Evolutionary conservation across 2,113 vertebrate genomes (phyloP).

Genomic region (Colaptes auratus): DNA sequence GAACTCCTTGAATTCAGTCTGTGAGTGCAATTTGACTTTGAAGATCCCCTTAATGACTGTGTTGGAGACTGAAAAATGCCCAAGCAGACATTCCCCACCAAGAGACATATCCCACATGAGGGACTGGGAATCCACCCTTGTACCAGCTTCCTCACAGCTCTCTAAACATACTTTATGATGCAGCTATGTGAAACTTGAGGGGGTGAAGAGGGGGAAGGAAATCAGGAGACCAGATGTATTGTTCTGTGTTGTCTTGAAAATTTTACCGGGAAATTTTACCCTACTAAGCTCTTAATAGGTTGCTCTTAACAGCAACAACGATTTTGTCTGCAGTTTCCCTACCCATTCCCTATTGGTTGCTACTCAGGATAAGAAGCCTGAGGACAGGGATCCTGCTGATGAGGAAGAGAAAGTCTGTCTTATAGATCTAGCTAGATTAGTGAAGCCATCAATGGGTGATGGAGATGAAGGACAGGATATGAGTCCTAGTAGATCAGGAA

Average conservation of each 20-base stretch:
- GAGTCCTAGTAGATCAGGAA: too few species aligned
- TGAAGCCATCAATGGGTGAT: too few species aligned
- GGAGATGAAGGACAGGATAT: too few species aligned
- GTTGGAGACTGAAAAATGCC: not conserved
- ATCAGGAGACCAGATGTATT: not conserved
- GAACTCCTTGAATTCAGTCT: not conserved
- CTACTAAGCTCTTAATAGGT: not conserved
- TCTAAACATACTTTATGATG: not conserved
- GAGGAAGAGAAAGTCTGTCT: too few species aligned
- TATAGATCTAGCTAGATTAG: too few species aligned
- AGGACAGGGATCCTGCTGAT: too few species aligned
- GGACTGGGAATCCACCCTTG: not conserved
- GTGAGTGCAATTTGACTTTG: not conserved
- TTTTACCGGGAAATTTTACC: not conserved
- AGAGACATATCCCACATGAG: rapidly evolving
- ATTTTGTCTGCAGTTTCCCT: not conserved
- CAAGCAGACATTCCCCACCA: not conserved
- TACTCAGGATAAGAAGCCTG: too few species aligned
- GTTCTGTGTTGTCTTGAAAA: not conserved
- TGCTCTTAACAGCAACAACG: not conserved
- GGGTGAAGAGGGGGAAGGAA: not conserved
- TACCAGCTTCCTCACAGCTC: not conserved
- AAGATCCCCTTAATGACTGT: not conserved
- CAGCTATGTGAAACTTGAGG: not conserved
- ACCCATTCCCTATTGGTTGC: not conserved